Conservation (phyloP, 2,888 invertebrate species). For the Prenolepis imparis region DNA sequence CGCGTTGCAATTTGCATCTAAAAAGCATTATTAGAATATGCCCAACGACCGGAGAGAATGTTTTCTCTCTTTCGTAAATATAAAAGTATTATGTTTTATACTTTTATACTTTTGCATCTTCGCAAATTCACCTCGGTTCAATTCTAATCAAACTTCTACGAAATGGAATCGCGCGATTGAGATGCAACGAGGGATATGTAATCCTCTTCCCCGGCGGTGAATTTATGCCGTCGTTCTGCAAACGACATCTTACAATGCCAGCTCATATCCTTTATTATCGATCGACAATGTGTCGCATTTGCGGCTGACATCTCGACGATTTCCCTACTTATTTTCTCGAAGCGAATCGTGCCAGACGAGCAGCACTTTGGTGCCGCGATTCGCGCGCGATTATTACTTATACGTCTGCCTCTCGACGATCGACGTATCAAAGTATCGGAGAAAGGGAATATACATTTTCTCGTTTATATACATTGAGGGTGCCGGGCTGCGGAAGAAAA, state of each 20-base stretch:
- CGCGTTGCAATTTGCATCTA: constrained; percentile 23
- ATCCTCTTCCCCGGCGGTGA: background rate
- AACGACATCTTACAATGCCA: constrained; percentile 1
- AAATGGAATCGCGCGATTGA: constrained; percentile 32
- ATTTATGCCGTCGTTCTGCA: constrained; percentile 16
- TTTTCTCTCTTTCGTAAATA: constrained; percentile 7
- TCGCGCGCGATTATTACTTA: constrained; percentile 24
- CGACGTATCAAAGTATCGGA: constrained; percentile 23
- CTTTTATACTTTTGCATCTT: constrained; percentile 27
- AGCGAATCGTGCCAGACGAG: constrained; percentile 12
- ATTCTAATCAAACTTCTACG: constrained; percentile 27
- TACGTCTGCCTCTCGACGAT: constrained; percentile 15
- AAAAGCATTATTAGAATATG: constrained; percentile 31
- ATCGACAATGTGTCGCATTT: background rate
- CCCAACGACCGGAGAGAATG: background rate
- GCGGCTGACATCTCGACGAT: background rate
- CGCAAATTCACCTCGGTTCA: constrained; percentile 14
- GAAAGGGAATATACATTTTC: constrained; percentile 38
- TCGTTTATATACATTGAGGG: background rate
- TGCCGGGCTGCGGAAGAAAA: constrained; percentile 11
- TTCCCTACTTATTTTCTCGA: constrained; percentile 32
- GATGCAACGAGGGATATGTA: constrained; percentile 1
- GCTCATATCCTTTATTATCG: constrained; percentile 20
- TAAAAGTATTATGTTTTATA: constrained; percentile 19
- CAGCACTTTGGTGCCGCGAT: constrained; percentile 29